Evolutionary conservation across 2,888 invertebrate genomes (phyloP).

Genomic region (Nephrotoma appendiculata): DNA sequence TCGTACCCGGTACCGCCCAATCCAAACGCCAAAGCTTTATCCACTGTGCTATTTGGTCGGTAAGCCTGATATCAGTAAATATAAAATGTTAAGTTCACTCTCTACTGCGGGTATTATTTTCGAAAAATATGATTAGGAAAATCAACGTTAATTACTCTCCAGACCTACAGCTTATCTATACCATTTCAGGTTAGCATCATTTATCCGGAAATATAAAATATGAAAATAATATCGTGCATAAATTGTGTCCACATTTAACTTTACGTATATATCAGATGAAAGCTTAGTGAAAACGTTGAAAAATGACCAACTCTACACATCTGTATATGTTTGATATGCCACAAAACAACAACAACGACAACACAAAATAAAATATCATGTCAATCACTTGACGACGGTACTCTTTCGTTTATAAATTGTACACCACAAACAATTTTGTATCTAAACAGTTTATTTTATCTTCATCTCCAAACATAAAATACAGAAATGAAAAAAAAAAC

Average conservation of each 20-base stretch:
- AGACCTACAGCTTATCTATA: too few relatives aligned
- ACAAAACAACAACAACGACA: background rate
- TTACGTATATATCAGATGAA: background rate
- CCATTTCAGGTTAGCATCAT: too few relatives aligned
- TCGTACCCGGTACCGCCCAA: too few relatives aligned
- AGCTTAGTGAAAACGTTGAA: background rate
- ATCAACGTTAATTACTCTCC: too few relatives aligned
- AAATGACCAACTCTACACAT: background rate
- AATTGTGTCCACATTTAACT: background rate
- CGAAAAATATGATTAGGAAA: too few relatives aligned
- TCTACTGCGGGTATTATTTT: too few relatives aligned
- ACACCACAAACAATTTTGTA: background rate
- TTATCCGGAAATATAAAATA: too few relatives aligned
- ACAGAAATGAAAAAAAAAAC: background rate
- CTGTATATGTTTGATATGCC: background rate
- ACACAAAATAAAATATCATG: background rate
- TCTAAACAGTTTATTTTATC: background rate
- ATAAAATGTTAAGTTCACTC: too few relatives aligned
- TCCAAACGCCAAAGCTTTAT: too few relatives aligned
- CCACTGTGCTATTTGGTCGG: too few relatives aligned
- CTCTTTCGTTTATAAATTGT: background rate
- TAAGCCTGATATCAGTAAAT: too few relatives aligned
- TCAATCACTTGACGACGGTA: background rate
- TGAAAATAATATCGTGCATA: too few relatives aligned
- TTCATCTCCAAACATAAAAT: background rate